A percentile compares a stretch with the other conserved stretches of the same genome.
phyloP scores from a whole-genome alignment of 2,888 invertebrate species.

The Trichopria drosophilae region DNA sequence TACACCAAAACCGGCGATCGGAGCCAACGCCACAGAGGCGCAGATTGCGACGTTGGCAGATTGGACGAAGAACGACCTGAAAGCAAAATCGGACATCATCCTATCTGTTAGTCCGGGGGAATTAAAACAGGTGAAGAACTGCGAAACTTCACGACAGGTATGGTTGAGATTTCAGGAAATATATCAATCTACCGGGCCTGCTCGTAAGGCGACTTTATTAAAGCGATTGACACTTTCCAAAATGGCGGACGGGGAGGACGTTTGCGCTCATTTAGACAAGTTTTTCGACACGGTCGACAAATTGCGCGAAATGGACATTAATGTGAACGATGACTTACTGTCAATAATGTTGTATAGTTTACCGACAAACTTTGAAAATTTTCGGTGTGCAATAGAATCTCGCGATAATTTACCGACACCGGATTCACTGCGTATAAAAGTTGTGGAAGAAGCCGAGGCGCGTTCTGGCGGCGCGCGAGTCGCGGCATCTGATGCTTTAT shows the following conservation, averaged over 20 bases:
- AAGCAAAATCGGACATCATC: conserved; percentile 28
- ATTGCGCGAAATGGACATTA: conserved; percentile 25
- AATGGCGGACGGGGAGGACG: too few species aligned
- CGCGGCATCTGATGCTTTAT: too few species aligned
- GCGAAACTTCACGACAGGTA: conserved; percentile 25
- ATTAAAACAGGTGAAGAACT: conserved; percentile 27
- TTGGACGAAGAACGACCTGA: conserved; percentile 22
- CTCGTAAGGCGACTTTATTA: too few species aligned
- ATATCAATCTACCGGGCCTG: conserved; percentile 25
- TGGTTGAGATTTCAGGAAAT: conserved; percentile 20
- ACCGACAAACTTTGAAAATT: conserved; percentile 13
- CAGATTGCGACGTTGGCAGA: neutral
- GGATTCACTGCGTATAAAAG: conserved; percentile 12
- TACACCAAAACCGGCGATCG: neutral
- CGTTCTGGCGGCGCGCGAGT: neutral
- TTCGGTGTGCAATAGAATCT: too few species aligned
- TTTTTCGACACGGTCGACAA: too few species aligned
- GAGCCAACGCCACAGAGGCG: neutral
- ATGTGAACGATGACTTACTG: conserved; percentile 2
- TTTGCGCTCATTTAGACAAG: too few species aligned
- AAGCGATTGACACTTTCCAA: too few species aligned
- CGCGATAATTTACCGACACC: too few species aligned
- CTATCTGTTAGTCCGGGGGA: conserved; percentile 25
- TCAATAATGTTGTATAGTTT: conserved; percentile 22
- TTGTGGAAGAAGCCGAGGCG: neutral